phyloP scores from a whole-genome alignment of 2,113 vertebrate genomes.

The Pseudopipra pipra region DNA sequence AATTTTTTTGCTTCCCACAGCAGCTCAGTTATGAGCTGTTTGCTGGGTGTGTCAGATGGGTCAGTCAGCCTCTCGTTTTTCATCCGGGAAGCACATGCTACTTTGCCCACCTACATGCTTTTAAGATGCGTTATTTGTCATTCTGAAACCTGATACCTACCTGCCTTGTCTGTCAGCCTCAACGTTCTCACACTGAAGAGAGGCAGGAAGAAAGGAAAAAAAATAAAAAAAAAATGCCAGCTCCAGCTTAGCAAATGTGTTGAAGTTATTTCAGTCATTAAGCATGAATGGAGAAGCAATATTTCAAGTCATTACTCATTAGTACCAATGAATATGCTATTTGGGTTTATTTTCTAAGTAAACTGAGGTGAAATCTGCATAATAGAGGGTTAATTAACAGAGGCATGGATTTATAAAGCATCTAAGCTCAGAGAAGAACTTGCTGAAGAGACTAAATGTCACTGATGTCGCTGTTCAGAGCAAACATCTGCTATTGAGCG shows the following conservation, averaged over 20 bases:
- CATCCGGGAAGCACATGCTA: not conserved
- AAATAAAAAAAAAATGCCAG: not conserved
- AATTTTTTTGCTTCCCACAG: not conserved
- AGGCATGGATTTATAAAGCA: not conserved
- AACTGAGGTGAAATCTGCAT: constrained; percentile 6
- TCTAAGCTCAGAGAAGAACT: not conserved
- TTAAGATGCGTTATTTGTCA: not conserved
- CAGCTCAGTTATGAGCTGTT: not conserved
- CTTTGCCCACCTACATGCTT: not conserved
- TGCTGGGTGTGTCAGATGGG: not conserved
- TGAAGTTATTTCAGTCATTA: constrained; percentile 43
- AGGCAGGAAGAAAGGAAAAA: not conserved
- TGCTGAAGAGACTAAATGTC: not conserved
- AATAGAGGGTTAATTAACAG: not conserved
- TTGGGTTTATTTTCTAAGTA: constrained; percentile 31
- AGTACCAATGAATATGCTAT: constrained; percentile 22
- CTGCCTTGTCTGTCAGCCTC: not conserved
- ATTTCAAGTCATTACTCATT: constrained; percentile 59
- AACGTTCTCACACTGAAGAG: not conserved
- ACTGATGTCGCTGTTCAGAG: not conserved
- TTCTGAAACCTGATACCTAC: not conserved
- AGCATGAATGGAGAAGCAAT: constrained; percentile 1
- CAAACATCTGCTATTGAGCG: not conserved
- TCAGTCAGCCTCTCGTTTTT: not conserved
- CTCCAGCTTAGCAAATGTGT: not conserved